Conservation (phyloP, 2,113 vertebrate genomes). For the Rhinichthys klamathensis region DNA sequence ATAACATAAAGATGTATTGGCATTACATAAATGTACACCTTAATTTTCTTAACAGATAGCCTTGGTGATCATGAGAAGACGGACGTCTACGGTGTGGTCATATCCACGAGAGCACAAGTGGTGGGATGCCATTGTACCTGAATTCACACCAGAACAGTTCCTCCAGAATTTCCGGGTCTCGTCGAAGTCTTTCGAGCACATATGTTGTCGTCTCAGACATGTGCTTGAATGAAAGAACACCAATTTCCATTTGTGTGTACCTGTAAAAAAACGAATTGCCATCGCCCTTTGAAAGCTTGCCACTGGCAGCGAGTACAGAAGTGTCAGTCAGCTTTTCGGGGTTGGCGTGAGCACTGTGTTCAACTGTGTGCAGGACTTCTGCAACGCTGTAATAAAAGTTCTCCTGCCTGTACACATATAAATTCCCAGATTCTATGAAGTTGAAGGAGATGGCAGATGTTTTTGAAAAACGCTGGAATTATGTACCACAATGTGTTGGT, state of each 20-base stretch:
- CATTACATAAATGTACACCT: neutral
- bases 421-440: conserved; percentile 5
- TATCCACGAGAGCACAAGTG: conserved; percentile 34
- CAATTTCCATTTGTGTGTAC: conserved; percentile 49
- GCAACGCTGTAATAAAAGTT: conserved; percentile 28
- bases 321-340: conserved; percentile 42
- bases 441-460: conserved; percentile 4
- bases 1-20: neutral
- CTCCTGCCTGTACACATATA: conserved; percentile 10
- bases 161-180: conserved; percentile 49
- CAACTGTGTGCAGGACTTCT: conserved; percentile 52
- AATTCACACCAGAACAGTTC: conserved; percentile 32
- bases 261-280: conserved; percentile 41
- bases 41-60: neutral
- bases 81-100: neutral
- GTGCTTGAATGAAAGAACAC: conserved; percentile 40
- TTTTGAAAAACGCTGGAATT: conserved; percentile 37
- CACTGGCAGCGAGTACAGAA: conserved; percentile 44
- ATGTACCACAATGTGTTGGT: conserved; percentile 44
- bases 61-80: conserved; percentile 19
- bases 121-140: conserved; percentile 48
- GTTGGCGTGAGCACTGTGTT: conserved; percentile 47
- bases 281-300: conserved; percentile 53
- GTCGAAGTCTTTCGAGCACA: conserved; percentile 38
- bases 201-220: conserved; percentile 26